Evolutionary conservation across 2,113 vertebrate genomes (phyloP).

Genomic region (Porphyrio hochstetteri): DNA sequence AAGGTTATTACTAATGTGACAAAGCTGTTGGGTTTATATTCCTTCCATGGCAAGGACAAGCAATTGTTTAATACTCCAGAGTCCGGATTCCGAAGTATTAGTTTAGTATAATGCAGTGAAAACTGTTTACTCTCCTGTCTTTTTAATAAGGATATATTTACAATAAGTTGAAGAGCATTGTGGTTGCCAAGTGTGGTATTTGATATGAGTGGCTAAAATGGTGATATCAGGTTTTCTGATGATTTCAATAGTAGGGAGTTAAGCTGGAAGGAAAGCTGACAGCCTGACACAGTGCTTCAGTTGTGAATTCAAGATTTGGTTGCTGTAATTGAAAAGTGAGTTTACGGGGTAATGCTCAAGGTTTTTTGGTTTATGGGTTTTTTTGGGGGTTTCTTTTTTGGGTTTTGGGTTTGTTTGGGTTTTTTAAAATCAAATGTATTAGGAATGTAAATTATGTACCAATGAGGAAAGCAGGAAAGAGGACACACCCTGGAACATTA

Average conservation of each 20-base stretch:
- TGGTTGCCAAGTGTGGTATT: neutral
- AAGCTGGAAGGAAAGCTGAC: neutral
- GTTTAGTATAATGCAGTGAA: neutral
- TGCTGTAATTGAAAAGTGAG: neutral
- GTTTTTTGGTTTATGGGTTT: too few relatives aligned
- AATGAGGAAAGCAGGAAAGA: neutral
- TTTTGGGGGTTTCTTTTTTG: neutral
- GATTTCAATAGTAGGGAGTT: neutral
- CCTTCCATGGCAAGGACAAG: neutral
- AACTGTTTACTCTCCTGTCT: neutral
- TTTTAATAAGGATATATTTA: neutral
- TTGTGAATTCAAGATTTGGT: neutral
- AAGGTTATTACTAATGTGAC: neutral
- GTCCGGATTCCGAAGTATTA: neutral
- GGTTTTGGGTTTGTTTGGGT: too few relatives aligned
- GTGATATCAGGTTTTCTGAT: neutral
- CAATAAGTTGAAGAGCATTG: neutral
- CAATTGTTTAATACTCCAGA: neutral
- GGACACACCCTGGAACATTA: neutral
- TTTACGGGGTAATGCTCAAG: neutral
- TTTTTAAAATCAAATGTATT: neutral
- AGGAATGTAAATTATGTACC: neutral
- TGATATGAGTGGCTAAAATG: neutral
- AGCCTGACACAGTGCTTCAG: neutral
- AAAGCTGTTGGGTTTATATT: neutral